Evolutionary conservation across 2,888 invertebrate genomes (phyloP), one percentile per base, ranked within the genome.

Genomic region (Octonoba sinensis): DNA sequence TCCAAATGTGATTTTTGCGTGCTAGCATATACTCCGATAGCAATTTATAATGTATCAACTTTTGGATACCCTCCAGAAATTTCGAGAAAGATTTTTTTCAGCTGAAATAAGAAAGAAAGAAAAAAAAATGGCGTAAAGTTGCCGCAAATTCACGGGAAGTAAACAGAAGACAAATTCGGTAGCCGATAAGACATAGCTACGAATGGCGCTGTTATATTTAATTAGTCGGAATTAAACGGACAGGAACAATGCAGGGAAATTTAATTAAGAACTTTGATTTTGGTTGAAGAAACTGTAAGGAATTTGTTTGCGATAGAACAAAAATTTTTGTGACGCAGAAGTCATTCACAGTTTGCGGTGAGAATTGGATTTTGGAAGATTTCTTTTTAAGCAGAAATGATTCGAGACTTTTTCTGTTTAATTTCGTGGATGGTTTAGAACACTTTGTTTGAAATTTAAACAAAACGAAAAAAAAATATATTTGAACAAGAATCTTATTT

Each of bases 1-100:
- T 81, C 67, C 72, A 64, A 73, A 69, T 81, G 79, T 22, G 73
- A 81, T 81, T 81, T 74, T 81, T 81, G 69, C 79, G 79, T 81
- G 79, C 62, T 67, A 69, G 57, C 44, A 36, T 54, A 36, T 12
- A 20, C 20, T 60, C 62, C 79, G 12, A 18, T 22, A 44, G 69
- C 79, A 60, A 81, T 71, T 73, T 79, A 67, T 59, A 54, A 51
- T 47, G 15, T 44, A 46, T 47, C 24, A 47, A 24, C 44, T 15
- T 36, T 66, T 67, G 65, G 60, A 79, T 66, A 24, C 56, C 57
- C 62, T 62, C 69, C 47, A 69, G 62, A 6, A 44, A 46, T 44
- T 44, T 18, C 13, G 46, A 18, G 20, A 44, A 44, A 62, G 46
- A 44, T 62, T 62, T 62, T n/a, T 62, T 44, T 62, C 62, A 44